Evolutionary conservation across 2,888 invertebrate species (phyloP).

Genomic region (Platypus cylindrus): DNA sequence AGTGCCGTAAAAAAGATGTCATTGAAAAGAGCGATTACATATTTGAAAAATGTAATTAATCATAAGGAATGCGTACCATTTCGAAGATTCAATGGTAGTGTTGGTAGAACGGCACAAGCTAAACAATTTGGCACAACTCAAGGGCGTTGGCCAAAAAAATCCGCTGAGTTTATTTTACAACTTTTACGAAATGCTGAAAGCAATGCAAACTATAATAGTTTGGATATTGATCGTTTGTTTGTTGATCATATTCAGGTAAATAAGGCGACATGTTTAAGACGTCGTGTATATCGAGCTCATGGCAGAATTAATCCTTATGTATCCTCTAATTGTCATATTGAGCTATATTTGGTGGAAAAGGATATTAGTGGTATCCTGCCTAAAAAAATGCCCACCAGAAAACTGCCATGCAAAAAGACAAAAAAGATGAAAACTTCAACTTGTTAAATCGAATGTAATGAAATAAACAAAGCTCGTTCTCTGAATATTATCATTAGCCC

Average conservation of each 20-base stretch:
- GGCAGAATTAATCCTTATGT: conserved; percentile 99
- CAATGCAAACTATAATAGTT: conserved; percentile 91
- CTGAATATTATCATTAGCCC: too few relatives aligned
- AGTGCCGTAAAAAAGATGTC: conserved; percentile 92
- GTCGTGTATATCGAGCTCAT: conserved; percentile 97
- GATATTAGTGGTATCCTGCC: too few relatives aligned
- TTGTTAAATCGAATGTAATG: too few relatives aligned
- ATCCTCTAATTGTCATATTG: conserved; percentile 98
- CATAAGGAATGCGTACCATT: conserved; percentile 98
- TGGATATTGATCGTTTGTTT: conserved; percentile 92
- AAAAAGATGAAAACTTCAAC: conserved; percentile 25
- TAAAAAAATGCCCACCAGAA: conserved; percentile 92
- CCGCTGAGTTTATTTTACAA: conserved; percentile 91
- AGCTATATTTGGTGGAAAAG: conserved; percentile 91
- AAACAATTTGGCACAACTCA: conserved; percentile 92
- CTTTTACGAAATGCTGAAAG: conserved; percentile 95
- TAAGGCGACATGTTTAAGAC: conserved; percentile 90
- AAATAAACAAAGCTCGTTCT: too few relatives aligned
- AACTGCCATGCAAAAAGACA: conserved; percentile 54
- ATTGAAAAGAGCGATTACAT: conserved; percentile 84
- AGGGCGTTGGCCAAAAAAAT: conserved; percentile 98
- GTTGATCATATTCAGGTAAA: conserved; percentile 98
- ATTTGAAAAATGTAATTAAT: conserved; percentile 87
- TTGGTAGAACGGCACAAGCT: conserved; percentile 93
- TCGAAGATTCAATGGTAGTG: conserved; percentile 89